phyloP scores from a whole-genome alignment of 2,113 vertebrate species.

The Crotalus viridis region DNA sequence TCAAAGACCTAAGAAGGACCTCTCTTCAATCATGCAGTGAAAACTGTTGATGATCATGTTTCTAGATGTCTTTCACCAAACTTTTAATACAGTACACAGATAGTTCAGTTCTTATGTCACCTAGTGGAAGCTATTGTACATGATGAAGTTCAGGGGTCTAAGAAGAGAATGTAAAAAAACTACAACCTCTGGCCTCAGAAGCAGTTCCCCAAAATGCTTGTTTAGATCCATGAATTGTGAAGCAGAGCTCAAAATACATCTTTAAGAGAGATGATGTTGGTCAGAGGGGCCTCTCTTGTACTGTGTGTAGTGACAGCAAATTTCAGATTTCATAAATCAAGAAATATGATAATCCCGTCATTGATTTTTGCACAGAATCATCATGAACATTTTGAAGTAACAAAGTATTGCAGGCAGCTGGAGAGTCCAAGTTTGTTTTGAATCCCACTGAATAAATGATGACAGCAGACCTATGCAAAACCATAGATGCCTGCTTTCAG shows the following conservation, averaged over 20 bases:
- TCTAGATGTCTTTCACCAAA: neutral
- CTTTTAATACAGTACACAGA: neutral
- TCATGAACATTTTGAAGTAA: neutral
- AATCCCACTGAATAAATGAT: neutral
- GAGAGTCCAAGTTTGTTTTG: neutral
- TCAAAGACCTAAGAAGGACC: neutral
- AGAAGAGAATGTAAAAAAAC: neutral
- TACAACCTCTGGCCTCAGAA: neutral
- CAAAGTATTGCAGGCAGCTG: neutral
- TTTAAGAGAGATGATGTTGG: neutral
- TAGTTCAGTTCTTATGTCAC: neutral
- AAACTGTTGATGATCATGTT: neutral
- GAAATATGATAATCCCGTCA: neutral
- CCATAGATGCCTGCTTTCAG: neutral
- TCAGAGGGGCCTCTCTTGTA: neutral
- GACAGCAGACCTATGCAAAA: neutral
- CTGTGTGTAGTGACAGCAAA: neutral
- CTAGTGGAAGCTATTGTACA: neutral
- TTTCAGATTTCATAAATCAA: neutral
- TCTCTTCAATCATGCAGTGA: neutral
- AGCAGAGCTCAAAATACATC: neutral
- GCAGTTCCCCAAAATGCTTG: neutral
- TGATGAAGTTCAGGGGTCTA: neutral
- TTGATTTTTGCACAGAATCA: neutral
- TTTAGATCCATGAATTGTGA: neutral